Conservation (phyloP, 2,797 vertebrate species). For the Natrix natrix region DNA sequence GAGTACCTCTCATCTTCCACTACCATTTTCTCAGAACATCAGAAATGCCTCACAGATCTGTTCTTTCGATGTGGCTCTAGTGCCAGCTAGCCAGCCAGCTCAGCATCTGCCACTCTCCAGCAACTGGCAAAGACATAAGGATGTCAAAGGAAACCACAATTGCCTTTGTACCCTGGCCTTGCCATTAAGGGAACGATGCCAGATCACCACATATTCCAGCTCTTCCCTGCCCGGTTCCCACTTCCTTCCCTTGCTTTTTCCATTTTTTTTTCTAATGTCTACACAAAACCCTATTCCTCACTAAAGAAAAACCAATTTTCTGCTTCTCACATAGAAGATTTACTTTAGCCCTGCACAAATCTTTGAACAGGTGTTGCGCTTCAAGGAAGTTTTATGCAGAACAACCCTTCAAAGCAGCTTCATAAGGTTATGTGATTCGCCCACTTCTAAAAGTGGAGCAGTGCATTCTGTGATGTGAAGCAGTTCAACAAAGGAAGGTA, state of each 20-base stretch:
- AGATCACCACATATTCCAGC: neutral
- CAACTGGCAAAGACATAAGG: neutral
- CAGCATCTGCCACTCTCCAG: neutral
- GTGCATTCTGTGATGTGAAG: neutral
- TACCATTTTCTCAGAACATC: neutral
- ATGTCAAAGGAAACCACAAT: neutral
- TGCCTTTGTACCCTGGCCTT: neutral
- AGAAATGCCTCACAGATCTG: neutral
- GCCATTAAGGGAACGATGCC: neutral
- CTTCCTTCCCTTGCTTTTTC: neutral
- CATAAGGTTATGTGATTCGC: neutral
- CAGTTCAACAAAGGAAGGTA: neutral
- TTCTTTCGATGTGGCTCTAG: neutral
- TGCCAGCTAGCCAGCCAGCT: neutral
- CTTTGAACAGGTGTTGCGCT: neutral
- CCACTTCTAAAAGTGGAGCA: neutral
- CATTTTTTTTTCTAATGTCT: neutral
- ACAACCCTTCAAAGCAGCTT: neutral
- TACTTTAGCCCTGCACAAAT: neutral
- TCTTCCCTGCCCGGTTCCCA: neutral
- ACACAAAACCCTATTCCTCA: neutral
- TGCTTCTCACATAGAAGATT: neutral
- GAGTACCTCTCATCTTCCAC: neutral
- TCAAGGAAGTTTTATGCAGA: neutral
- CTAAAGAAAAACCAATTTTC: neutral